Percentiles rank a stretch among this genome's conserved stretches.
Conservation (phyloP, 2,888 invertebrate genomes). For the Ferdinandea cuprea region DNA sequence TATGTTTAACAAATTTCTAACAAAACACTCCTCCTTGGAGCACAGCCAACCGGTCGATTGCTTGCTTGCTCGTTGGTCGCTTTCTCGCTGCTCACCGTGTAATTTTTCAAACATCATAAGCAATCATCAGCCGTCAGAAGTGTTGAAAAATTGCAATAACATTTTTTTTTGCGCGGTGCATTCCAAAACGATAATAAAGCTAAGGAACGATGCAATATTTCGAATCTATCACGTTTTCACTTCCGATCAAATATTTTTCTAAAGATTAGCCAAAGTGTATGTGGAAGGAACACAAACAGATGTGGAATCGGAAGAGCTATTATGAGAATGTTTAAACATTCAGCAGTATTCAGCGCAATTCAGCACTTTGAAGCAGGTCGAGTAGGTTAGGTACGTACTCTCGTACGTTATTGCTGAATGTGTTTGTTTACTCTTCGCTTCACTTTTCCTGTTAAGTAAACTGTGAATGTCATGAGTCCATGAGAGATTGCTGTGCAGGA, state of each 20-base stretch:
- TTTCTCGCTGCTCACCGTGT: neutral
- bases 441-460: slow-evolving; percentile 41
- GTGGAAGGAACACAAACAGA: neutral
- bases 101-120: slow-evolving; percentile 26
- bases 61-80: neutral
- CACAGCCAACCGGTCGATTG: slow-evolving; percentile 24
- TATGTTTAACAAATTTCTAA: slow-evolving; percentile 4
- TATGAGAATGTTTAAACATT: slow-evolving; percentile 25
- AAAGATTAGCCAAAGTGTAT: slow-evolving; percentile 30
- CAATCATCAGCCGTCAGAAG: slow-evolving; percentile 13
- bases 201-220: slow-evolving; percentile 17
- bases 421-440: slow-evolving; percentile 45
- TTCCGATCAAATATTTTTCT: slow-evolving; percentile 42
- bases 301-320: slow-evolving; percentile 4
- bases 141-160: too few relatives aligned
- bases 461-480: slow-evolving; percentile 17
- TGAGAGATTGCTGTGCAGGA: neutral
- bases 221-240: slow-evolving; percentile 25
- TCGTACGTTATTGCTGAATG: neutral
- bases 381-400: neutral
- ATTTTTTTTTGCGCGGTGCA: neutral
- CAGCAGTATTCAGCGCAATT: slow-evolving; percentile 11
- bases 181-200: slow-evolving; percentile 10
- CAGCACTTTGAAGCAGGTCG: slow-evolving; percentile 4
- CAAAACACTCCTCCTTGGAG: slow-evolving; percentile 31